Conservation (phyloP, 1,140 invertebrate genomes). For the Caenorhabditis latens region DNA sequence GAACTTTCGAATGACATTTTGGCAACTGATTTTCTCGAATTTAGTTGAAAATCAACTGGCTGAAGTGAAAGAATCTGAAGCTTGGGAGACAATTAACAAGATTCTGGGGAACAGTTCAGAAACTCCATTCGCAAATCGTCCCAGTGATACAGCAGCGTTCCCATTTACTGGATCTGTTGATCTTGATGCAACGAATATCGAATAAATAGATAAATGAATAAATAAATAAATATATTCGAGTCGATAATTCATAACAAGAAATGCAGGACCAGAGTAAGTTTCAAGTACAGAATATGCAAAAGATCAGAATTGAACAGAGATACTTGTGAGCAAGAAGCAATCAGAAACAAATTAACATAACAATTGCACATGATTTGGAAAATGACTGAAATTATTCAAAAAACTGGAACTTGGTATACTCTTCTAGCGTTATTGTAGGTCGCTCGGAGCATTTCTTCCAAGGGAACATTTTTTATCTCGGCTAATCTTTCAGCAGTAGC, state of each 20-base stretch:
- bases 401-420: slow-evolving; percentile 21
- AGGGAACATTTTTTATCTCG: background rate
- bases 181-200: background rate
- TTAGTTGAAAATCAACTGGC: slow-evolving; percentile 21
- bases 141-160: background rate
- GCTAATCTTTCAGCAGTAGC: background rate
- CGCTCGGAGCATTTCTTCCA: slow-evolving; percentile 35
- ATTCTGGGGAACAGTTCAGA: slow-evolving; percentile 11
- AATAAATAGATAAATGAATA: background rate
- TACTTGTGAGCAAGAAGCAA: background rate
- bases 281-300: background rate
- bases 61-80: background rate
- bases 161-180: slow-evolving; percentile 22
- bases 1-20: slow-evolving; percentile 37
- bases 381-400: background rate
- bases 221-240: background rate
- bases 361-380: background rate
- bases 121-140: slow-evolving; percentile 20
- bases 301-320: background rate
- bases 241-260: background rate
- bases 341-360: background rate
- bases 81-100: slow-evolving; percentile 20
- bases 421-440: slow-evolving; percentile 3
- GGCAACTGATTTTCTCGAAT: slow-evolving; percentile 30
- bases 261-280: background rate